Base-by-base conservation (phyloP, 2,113 vertebrate genomes). In the Dromaius novaehollandiae region DNA sequence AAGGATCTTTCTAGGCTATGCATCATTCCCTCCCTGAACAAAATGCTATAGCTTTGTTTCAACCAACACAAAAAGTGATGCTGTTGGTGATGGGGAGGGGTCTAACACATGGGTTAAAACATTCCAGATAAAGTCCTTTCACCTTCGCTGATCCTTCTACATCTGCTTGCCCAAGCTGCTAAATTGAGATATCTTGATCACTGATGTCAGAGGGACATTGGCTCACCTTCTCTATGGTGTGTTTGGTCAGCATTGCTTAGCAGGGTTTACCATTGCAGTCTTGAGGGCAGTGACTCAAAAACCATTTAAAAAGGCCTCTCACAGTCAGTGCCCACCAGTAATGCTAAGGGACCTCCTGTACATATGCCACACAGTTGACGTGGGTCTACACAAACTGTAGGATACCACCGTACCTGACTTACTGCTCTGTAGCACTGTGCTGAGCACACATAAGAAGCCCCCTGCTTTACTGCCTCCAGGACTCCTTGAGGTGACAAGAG, bases 251-350 rank as follows among this genome's bases (percentile, higher is more conserved):
- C 0, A 0, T 2, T 42, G 69, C 9, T 53, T 36, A 69, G n/a
- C 19, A 60, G 56, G n/a, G 14, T 53, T 87, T 42, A 58, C 36
- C 44, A 20, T 46, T 7, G 5, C 28, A 53, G 4, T 25, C 40
- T 12, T 30, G 36, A 66, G n/a, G 53, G 20, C 46, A 78, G 42
- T 30, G 55, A 63, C 34, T 63, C 38, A 78, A 40, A 70, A 63
- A 38, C 40, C 20, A 13, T 46, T 61, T 19, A 75, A 46, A 95
- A 93, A 58, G 44, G 9, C 4, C 40, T 66, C 28, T 21, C 26
- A 50, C 13, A 71, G 34, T 6, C 44, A 40, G 18, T 0, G 0
- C 34, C 21, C 58, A 90, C 34, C 16, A 19, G 7, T 11, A 64
- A 17, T 55, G 61, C 58, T 32, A 34, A n/a, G 34, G 87, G 40